Percentiles rank a stretch among this genome's conserved stretches.
phyloP scores from a whole-genome alignment of 2,113 vertebrate genomes.

The Pardalotus punctatus region DNA sequence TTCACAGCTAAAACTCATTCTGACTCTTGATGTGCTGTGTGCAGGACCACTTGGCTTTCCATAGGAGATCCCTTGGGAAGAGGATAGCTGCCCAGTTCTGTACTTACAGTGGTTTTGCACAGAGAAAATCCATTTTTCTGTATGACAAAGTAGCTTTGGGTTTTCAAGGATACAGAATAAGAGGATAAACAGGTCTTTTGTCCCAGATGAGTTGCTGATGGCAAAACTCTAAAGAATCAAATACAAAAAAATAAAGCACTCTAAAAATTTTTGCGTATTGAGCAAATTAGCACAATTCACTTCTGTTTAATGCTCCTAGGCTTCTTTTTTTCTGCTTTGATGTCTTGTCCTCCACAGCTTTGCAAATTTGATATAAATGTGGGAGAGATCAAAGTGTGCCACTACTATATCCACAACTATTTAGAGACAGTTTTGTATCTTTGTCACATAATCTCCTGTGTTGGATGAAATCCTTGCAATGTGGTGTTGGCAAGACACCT shows the following conservation, averaged over 20 bases:
- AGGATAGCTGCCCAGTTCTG: background rate
- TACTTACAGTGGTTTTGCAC: background rate
- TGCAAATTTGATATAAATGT: background rate
- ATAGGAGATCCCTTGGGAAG: background rate
- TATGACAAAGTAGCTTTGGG: background rate
- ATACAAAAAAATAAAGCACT: background rate
- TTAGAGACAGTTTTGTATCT: background rate
- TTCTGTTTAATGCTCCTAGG: background rate
- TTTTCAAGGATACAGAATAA: background rate
- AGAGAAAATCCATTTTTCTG: background rate
- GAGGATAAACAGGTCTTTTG: background rate
- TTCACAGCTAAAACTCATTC: background rate
- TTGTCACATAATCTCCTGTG: background rate
- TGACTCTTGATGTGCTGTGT: background rate
- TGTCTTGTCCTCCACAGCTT: background rate
- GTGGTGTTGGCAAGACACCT: background rate
- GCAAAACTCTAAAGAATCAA: background rate
- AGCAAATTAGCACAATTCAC: background rate
- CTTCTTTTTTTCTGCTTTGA: background rate
- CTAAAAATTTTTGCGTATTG: rapidly evolving
- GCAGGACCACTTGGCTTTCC: background rate
- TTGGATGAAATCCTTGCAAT: background rate
- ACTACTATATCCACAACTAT: background rate
- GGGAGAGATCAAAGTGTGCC: background rate
- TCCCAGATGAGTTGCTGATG: background rate